A percentile compares a stretch with the other conserved stretches of the same genome.
phyloP scores from a whole-genome alignment of 2,113 vertebrate genomes.

The Neolamprologus toae region DNA sequence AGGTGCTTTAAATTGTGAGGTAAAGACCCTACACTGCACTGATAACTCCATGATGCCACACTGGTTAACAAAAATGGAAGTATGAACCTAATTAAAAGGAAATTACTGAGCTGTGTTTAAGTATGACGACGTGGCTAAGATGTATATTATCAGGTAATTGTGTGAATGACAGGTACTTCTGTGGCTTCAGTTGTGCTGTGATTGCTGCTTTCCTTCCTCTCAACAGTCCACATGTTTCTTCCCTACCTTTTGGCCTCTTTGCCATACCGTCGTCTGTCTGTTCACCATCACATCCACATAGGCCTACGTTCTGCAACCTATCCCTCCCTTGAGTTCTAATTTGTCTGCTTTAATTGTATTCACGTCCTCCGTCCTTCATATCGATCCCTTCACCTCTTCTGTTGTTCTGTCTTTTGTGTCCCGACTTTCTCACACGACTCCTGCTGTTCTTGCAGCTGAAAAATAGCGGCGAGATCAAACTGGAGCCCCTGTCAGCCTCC shows the following conservation, averaged over 20 bases:
- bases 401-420: not conserved
- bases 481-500: slow-evolving; percentile 78
- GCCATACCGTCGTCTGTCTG: not conserved
- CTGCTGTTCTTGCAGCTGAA: slow-evolving; percentile 73
- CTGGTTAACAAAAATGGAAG: not conserved
- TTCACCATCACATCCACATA: not conserved
- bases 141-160: not conserved
- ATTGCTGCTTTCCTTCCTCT: not conserved
- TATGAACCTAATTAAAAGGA: not conserved
- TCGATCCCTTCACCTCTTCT: not conserved
- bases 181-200: not conserved
- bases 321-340: not conserved
- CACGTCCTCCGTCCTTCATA: not conserved
- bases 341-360: not conserved
- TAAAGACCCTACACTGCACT: not conserved
- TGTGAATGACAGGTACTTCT: not conserved
- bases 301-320: not conserved
- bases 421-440: not conserved
- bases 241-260: not conserved
- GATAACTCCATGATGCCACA: not conserved
- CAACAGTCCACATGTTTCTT: not conserved
- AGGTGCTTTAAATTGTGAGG: not conserved
- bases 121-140: not conserved
- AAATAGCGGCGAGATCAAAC: slow-evolving; percentile 72
- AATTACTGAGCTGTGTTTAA: not conserved